Conservation (phyloP, 1,140 invertebrate genomes). For the Micrasema longulum region DNA sequence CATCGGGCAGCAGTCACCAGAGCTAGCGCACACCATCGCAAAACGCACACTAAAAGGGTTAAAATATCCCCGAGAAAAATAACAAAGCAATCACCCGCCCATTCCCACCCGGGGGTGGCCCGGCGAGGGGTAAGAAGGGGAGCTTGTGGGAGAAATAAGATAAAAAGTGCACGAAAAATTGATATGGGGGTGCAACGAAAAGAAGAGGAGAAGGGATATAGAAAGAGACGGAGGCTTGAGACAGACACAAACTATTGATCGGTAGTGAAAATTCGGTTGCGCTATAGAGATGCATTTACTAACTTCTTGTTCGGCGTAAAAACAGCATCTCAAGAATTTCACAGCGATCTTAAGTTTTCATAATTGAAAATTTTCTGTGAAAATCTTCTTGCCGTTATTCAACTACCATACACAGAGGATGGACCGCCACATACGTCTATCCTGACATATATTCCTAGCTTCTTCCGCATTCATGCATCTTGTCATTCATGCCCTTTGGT, state of each 20-base stretch:
- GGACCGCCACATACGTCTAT: no score
- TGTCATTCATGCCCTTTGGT: no score
- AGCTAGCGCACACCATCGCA: constrained; percentile 8
- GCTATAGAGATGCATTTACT: constrained; percentile 41
- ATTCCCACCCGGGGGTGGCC: background rate
- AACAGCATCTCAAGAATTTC: no score
- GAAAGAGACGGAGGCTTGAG: constrained; percentile 47
- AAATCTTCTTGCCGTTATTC: no score
- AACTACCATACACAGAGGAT: no score
- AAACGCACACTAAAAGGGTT: constrained; percentile 27
- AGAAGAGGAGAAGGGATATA: constrained; percentile 33
- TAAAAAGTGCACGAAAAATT: constrained; percentile 55
- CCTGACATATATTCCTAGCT: no score
- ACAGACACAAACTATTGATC: constrained; percentile 54
- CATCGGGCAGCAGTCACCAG: background rate
- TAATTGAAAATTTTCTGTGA: no score
- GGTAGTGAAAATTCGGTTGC: constrained; percentile 54
- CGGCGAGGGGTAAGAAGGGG: background rate
- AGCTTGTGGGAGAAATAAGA: constrained; percentile 49
- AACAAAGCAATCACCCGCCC: constrained; percentile 36
- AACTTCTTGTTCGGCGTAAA: no score
- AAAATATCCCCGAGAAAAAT: constrained; percentile 38
- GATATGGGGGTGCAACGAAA: constrained; percentile 49
- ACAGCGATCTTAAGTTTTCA: no score
- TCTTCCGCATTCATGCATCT: no score